These are phyloP conservation scores for Idris sp. DNA, from an alignment of 1,140 invertebrate genomes.

Conservation along the genomic window DNA sequence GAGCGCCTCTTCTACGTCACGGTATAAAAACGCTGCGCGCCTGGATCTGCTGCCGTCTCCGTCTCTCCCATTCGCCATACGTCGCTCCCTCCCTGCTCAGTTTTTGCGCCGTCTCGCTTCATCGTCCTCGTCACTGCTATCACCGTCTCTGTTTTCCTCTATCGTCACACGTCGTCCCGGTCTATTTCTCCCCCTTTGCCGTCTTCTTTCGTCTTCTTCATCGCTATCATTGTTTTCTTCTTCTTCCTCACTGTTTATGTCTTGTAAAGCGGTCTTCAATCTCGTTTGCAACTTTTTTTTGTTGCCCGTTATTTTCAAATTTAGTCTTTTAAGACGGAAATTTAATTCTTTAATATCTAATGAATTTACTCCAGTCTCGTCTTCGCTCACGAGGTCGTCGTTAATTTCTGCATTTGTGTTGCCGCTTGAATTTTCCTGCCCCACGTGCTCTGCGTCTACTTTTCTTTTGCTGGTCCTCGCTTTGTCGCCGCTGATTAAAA, in stretches of 20 bases:
- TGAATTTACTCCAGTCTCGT: conserved; percentile 16
- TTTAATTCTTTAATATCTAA: conserved; percentile 18
- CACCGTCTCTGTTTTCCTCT: too few species aligned
- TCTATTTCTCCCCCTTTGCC: too few species aligned
- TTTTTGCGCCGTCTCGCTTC: too few species aligned
- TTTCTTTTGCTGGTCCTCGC: too few species aligned
- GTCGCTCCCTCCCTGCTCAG: too few species aligned
- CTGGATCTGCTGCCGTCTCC: conserved; percentile 1
- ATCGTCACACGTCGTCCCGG: too few species aligned
- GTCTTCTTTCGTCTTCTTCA: conserved; percentile 5
- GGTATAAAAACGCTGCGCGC: neutral
- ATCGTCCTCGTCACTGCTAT: too few species aligned
- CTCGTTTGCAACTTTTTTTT: conserved; percentile 6
- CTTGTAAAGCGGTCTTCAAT: neutral
- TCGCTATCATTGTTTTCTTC: neutral
- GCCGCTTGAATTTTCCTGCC: too few species aligned
- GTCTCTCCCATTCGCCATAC: too few species aligned
- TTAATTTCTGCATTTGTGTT: neutral
- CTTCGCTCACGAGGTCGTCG: neutral
- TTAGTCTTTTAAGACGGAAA: neutral
- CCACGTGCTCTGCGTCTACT: too few species aligned
- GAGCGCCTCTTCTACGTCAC: neutral
- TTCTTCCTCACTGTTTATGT: neutral
- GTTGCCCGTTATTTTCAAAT: conserved; percentile 16
- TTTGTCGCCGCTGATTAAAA: too few species aligned